Base-by-base conservation (phyloP, 2,888 invertebrate genomes). In the Thymelicus acteon region DNA sequence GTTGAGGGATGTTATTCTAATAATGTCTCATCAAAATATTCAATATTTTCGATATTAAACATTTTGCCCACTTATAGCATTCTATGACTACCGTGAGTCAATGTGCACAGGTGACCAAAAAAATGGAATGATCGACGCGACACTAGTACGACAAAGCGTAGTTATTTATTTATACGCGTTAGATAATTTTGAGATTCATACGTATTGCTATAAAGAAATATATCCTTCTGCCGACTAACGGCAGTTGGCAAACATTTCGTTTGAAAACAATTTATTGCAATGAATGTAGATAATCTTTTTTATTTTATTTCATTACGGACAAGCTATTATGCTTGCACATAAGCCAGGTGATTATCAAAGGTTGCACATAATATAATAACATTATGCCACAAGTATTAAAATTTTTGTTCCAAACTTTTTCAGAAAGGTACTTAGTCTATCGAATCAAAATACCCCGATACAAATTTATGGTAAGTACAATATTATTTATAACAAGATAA, bases 111-210 rank as follows among this genome's bases (percentile, higher is more conserved):
- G 75, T 77, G 76, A 75, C 80, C 77, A 75, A 79, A 73, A 77
- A 72, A 78, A 84, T 87, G 88, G 86, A 89, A 88, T 87, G 85
- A 88, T 87, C 77, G 75, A 60, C 78, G 82, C 82, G 81, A 81
- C 75, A 76, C 73, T 77, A 77, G 31, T 37, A 57, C 31, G 7
- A 75, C 73, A 72, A 77, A 74, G 69, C 75, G 72, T 73, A 63
- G 71, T 74, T 76, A 75, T 62, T 60, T 44, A 44, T 8, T n/a
- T 63, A 37, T 44, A 67, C 40, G 52, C 13, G 40, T 69, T 63
- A 60, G 37, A 60, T 19, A 64, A 52, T 70, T 70, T 65, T 83
- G 84, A 87, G 84, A 88, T 88, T 87, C 85, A 78, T 77, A 79
- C 75, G 72, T 77, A 80, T 79, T 79, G 77, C 79, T 83, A 78